phyloP scores from a whole-genome alignment of 2,797 vertebrate species.

The Pantherophis alleghaniensis region DNA sequence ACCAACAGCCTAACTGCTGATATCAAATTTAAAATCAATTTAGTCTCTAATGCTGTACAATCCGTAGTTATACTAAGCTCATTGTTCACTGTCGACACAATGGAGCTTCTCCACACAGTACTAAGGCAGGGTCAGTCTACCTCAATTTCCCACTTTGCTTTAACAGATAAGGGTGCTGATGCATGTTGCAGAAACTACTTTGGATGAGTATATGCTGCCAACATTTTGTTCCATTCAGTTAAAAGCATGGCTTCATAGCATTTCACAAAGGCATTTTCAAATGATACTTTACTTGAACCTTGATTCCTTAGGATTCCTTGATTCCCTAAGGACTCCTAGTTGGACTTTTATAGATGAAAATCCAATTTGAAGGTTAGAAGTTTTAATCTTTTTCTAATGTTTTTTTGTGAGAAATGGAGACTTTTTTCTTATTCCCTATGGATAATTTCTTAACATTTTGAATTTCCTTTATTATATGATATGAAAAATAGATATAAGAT shows the following conservation, averaged over 20 bases:
- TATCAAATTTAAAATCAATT: too few relatives aligned
- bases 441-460: slow-evolving; percentile 48
- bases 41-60: too few relatives aligned
- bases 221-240: not conserved
- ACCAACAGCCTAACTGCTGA: too few relatives aligned
- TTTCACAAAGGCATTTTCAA: not conserved
- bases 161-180: not conserved
- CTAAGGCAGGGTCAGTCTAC: not conserved
- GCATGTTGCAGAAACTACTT: not conserved
- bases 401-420: not conserved
- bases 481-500: slow-evolving; percentile 69
- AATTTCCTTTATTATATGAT: slow-evolving; percentile 59
- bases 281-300: not conserved
- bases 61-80: not conserved
- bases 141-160: not conserved
- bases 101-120: not conserved
- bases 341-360: not conserved
- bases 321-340: not conserved
- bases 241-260: not conserved
- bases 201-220: not conserved
- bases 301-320: not conserved
- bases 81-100: not conserved
- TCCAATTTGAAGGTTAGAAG: not conserved
- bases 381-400: not conserved
- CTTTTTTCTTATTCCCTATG: slow-evolving; percentile 32